Evolutionary conservation across 1,140 invertebrate species (phyloP), one percentile per base, ranked within the genome.

Genomic region (Drosophila setifemur): DNA sequence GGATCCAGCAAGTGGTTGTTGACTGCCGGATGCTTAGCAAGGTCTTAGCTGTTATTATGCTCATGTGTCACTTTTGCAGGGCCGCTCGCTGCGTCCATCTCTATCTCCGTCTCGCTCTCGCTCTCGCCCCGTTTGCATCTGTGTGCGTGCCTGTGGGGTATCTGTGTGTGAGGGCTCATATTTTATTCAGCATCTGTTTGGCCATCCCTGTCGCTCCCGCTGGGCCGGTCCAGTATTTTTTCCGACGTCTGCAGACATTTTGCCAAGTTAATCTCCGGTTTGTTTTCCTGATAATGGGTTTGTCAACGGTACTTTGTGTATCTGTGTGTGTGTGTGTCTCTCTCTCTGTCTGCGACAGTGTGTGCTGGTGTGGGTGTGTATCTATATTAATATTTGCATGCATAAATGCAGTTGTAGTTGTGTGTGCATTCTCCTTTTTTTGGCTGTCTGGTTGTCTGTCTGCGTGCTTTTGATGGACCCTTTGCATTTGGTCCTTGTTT

Each of bases 251-350:
- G 76, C 81, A 86, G 81, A 86, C 81, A 86, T 85, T 85, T 85
- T 85, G 81, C 81, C 75, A 86, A 86, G 81, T 86, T 86, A 86
- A 86, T 86, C 81, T 86, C 81, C 81, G 81, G 81, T 86, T 86
- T 86, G 82, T 86, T 86, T 87, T 87, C 66, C 81, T 81, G 81
- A 86, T 86, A 86, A 86, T 86, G 82, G 81, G 81, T 81, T 86
- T 86, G 81, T 86, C 82, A 86, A 87, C 81, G 82, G 67, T 69
- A 76, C 81, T 70, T 76, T 86, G 70, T 72, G 71, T 54, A 43
- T 64, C 40, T 54, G 44, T 75, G 68, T 83, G 40, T 70, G 18
- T 60, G 37, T 85, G 52, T 26, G 4, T 54, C 43, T 28, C n/a
- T 68, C 14, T 18, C 11, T 19, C 26, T 48, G 6, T 29, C 14